phyloP scores from a whole-genome alignment of 2,113 vertebrate genomes.

The Cygnus buccinator region DNA sequence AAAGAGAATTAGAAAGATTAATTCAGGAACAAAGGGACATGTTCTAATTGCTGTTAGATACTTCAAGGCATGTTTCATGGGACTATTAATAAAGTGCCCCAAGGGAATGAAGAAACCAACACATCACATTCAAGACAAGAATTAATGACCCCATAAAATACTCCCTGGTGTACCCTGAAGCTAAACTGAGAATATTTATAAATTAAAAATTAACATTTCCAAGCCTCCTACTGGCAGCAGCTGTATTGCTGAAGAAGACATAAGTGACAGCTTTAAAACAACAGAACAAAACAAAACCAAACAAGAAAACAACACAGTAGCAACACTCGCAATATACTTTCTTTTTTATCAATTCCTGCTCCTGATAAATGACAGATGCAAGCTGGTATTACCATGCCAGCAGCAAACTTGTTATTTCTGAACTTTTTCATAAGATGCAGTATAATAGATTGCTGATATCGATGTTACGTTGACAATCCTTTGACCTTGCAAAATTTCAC shows the following conservation, averaged over 20 bases:
- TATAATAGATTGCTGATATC: not conserved
- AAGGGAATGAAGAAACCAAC: not conserved
- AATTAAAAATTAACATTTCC: constrained; percentile 13
- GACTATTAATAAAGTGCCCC: not conserved
- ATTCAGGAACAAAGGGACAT: not conserved
- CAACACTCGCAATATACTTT: not conserved
- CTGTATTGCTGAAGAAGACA: not conserved
- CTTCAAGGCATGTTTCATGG: not conserved
- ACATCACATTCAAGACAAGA: not conserved
- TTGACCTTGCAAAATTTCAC: constrained; percentile 25
- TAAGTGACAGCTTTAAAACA: not conserved
- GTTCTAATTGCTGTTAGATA: not conserved
- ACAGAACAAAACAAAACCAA: not conserved
- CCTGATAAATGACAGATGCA: not conserved
- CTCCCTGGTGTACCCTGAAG: constrained; percentile 10
- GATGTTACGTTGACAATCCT: constrained; percentile 29
- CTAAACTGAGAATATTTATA: not conserved
- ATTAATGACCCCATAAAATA: constrained; percentile 23
- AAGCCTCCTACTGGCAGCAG: constrained; percentile 35
- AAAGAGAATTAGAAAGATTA: not conserved
- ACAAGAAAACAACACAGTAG: not conserved
- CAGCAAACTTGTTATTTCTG: constrained; percentile 22
- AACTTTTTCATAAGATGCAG: not conserved
- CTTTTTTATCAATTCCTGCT: not conserved
- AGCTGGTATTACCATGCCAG: not conserved